phyloP scores from a whole-genome alignment of 2,888 invertebrate genomes.

The Lacanobia oleracea region DNA sequence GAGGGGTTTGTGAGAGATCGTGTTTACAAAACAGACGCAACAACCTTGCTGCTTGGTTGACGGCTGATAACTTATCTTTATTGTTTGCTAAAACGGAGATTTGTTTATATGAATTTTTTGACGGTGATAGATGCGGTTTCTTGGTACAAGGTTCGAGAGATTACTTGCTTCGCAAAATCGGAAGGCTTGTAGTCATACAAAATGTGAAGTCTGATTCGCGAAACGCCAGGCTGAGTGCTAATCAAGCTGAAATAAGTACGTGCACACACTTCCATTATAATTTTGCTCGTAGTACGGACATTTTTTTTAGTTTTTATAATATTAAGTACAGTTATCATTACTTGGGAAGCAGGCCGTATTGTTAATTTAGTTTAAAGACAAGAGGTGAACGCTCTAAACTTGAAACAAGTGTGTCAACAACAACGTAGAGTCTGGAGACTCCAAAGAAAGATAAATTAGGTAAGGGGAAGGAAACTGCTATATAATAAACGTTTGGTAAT shows the following conservation, averaged over 20 bases:
- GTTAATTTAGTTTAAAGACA: constrained; percentile 31
- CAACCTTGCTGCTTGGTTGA: constrained; percentile 74
- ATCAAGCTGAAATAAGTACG: neutral
- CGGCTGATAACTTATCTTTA: constrained; percentile 65
- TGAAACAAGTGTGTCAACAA: constrained; percentile 38
- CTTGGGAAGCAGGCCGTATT: constrained; percentile 60
- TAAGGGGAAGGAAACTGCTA: neutral
- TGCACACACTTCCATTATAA: constrained; percentile 22
- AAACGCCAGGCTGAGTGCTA: neutral
- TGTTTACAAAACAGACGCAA: constrained; percentile 77
- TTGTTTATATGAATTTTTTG: constrained; percentile 47
- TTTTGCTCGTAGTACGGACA: constrained; percentile 25
- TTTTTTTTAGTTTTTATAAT: constrained; percentile 17
- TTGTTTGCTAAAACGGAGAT: constrained; percentile 58
- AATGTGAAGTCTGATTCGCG: neutral
- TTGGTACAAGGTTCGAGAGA: neutral
- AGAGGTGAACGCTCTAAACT: constrained; percentile 45
- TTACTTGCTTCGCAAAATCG: constrained; percentile 2
- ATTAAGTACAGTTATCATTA: constrained; percentile 57
- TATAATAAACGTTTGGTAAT: no score
- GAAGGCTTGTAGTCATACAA: neutral
- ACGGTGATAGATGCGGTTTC: constrained; percentile 28
- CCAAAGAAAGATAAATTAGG: neutral
- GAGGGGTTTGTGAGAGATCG: constrained; percentile 71
- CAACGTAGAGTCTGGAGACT: neutral